A percentile compares a stretch with the other conserved stretches of the same genome.
phyloP scores from a whole-genome alignment of 2,113 vertebrate genomes.

The Platycercus adscitus region DNA sequence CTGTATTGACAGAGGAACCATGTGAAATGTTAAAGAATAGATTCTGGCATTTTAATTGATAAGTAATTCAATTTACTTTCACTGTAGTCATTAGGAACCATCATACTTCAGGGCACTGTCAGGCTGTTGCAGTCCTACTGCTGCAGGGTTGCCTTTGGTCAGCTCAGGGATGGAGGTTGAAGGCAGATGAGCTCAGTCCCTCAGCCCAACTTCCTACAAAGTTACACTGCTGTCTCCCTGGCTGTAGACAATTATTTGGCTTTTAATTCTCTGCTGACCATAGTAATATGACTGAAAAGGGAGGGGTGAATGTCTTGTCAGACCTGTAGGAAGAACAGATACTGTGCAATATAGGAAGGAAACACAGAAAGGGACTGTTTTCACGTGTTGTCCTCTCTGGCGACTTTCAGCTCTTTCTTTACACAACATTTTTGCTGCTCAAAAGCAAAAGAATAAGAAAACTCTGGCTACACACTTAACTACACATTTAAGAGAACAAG shows the following conservation, averaged over 20 bases:
- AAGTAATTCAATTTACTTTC: neutral
- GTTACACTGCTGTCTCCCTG: neutral
- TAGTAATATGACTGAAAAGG: neutral
- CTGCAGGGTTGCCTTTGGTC: neutral
- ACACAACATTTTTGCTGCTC: neutral
- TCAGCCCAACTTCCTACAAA: neutral
- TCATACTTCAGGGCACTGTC: neutral
- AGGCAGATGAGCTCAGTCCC: neutral
- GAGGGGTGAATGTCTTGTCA: rapidly evolving
- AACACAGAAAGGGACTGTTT: neutral
- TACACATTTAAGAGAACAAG: neutral
- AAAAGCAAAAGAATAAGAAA: neutral
- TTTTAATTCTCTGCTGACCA: neutral
- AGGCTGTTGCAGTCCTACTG: neutral
- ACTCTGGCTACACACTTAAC: neutral
- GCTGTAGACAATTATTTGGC: neutral
- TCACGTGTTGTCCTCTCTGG: neutral
- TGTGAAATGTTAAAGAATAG: neutral
- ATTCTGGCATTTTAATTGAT: neutral
- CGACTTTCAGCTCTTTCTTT: neutral
- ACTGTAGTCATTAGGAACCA: neutral
- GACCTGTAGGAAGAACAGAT: neutral
- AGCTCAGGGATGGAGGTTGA: neutral
- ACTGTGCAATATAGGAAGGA: neutral
- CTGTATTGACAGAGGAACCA: neutral